phyloP scores from a whole-genome alignment of 2,797 vertebrate species.

The Fratercula arctica region DNA sequence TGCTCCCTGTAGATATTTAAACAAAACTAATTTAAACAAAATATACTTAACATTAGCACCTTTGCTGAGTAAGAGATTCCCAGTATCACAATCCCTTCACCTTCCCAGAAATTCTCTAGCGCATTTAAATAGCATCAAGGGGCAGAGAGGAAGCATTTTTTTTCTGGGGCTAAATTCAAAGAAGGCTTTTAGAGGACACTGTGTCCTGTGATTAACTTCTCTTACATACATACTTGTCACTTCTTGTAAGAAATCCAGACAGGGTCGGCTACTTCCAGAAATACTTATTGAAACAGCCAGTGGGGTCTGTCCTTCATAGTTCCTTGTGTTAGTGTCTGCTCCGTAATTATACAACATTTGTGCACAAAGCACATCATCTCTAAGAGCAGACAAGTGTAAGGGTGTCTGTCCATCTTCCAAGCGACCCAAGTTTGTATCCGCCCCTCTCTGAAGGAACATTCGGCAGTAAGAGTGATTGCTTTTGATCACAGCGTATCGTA shows the following conservation, averaged over 20 bases:
- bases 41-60: constrained; percentile 1
- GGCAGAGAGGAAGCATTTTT: constrained; percentile 20
- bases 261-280: constrained; percentile 93
- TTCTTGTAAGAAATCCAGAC: constrained; percentile 97
- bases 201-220: constrained; percentile 63
- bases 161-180: constrained; percentile 48
- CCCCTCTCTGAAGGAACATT: constrained; percentile 98
- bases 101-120: constrained; percentile 38
- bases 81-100: constrained; percentile 38
- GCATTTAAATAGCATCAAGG: constrained; percentile 43
- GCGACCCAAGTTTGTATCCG: constrained; percentile 96
- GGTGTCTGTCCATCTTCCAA: constrained; percentile 98
- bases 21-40: neutral
- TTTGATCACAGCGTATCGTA: constrained; percentile 97
- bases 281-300: constrained; percentile 93
- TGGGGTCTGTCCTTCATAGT: constrained; percentile 97
- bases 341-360: constrained; percentile 96
- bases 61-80: neutral
- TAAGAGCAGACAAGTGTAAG: constrained; percentile 94
- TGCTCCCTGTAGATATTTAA: neutral
- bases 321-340: constrained; percentile 94
- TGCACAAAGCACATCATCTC: constrained; percentile 93
- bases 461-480: constrained; percentile 98
- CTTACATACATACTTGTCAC: constrained; percentile 92
- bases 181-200: constrained; percentile 46